These are phyloP conservation scores for Phocides pigmalion DNA, from an alignment of 1,140 invertebrate genomes.

Conservation along the genomic window DNA sequence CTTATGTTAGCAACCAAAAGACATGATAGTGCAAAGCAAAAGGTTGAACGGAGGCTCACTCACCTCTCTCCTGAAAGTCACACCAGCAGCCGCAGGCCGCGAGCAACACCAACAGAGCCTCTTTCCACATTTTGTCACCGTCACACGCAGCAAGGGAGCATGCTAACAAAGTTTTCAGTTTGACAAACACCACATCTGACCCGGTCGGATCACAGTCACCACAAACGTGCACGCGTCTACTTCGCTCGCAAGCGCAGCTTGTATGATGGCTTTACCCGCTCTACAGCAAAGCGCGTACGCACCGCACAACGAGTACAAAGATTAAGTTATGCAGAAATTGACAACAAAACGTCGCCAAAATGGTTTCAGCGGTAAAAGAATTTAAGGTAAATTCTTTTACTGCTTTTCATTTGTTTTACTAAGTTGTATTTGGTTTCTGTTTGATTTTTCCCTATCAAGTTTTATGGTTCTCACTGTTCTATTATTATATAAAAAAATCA, in stretches of 20 bases:
- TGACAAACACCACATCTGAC: conserved; percentile 48
- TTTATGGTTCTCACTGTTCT: too few relatives aligned
- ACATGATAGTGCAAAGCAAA: conserved; percentile 7
- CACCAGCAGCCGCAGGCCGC: conserved; percentile 50
- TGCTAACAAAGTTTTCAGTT: conserved; percentile 60
- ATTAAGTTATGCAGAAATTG: conserved; percentile 39
- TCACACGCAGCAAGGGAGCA: conserved; percentile 59
- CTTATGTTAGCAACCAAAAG: conserved; percentile 19
- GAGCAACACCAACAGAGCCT: conserved; percentile 47
- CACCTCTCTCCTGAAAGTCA: conserved; percentile 71
- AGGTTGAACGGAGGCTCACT: conserved; percentile 36
- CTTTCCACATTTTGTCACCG: conserved; percentile 59
- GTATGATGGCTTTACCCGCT: conserved; percentile 43
- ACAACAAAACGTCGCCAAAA: too few relatives aligned
- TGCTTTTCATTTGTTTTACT: too few relatives aligned
- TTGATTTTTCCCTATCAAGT: too few relatives aligned
- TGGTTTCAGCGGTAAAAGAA: too few relatives aligned
- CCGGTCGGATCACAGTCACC: conserved; percentile 32
- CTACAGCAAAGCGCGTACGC: conserved; percentile 51
- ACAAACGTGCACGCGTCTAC: conserved; percentile 50
- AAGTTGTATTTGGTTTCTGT: too few relatives aligned
- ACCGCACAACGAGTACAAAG: conserved; percentile 43
- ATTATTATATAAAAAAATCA: too few relatives aligned
- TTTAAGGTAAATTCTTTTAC: too few relatives aligned
- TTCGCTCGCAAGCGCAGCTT: conserved; percentile 59